These are phyloP conservation scores for Mormyrus proboscirostris DNA, from an alignment of 2,797 vertebrate species.

Conservation along the genomic window DNA sequence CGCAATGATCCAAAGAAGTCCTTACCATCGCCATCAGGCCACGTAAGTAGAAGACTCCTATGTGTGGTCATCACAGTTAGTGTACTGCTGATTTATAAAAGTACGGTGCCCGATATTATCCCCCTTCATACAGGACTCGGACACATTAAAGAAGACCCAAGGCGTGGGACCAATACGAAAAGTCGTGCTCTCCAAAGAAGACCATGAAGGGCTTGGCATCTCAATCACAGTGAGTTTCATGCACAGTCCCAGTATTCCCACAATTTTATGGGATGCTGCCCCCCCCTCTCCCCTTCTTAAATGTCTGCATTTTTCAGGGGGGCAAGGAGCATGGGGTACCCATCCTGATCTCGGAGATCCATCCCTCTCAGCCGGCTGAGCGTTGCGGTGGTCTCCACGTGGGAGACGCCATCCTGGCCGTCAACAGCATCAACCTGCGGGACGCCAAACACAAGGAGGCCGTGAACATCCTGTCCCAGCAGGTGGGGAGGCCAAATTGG, in stretches of 20 bases:
- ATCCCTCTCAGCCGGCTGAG: conserved; percentile 87
- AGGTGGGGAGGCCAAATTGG: conserved; percentile 58
- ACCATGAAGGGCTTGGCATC: conserved; percentile 95
- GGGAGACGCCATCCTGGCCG: conserved; percentile 91
- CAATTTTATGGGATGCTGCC: too few species aligned
- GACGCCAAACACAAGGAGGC: conserved; percentile 98
- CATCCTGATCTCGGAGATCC: conserved; percentile 96
- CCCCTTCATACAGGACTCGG: conserved; percentile 68
- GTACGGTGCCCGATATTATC: not conserved
- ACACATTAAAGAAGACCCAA: conserved; percentile 92
- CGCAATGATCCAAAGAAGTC: conserved; percentile 88
- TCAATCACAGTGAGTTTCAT: conserved; percentile 83
- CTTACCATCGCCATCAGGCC: conserved; percentile 80
- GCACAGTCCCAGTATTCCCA: not conserved
- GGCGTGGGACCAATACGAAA: conserved; percentile 95
- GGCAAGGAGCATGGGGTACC: conserved; percentile 97
- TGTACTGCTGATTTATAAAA: not conserved
- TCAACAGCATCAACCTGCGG: conserved; percentile 92
- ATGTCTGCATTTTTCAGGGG: conserved; percentile 60
- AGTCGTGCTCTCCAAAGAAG: conserved; percentile 89
- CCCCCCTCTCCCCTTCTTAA: too few species aligned
- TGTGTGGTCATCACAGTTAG: not conserved
- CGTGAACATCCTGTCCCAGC: conserved; percentile 94
- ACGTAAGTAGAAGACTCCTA: conserved; percentile 67
- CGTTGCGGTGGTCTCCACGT: conserved; percentile 90